Base-by-base conservation (phyloP, 2,113 vertebrate genomes). In the Syrrhaptes paradoxus region DNA sequence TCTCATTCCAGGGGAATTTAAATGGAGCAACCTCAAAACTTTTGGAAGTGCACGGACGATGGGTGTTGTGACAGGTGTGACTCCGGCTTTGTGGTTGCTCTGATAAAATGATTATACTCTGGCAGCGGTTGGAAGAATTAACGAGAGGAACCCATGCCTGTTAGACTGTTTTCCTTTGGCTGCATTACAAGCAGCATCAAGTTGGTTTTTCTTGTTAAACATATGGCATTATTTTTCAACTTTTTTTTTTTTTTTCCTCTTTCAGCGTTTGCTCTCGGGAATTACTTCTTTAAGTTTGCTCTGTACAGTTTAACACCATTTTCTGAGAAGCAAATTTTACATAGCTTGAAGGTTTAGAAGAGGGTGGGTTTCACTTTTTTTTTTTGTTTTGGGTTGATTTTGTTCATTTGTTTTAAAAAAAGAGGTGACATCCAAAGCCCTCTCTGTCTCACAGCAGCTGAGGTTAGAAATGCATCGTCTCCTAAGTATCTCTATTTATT, bases 1-100 rank as follows among this genome's bases (percentile, higher is more conserved):
- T 41, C 36, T 36, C 90, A 67, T 93, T 96, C 95, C 92, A 96
- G 85, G 88, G 91, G 52, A 91, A 93, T 96, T 93, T 71, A 48
- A 91, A 91, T 2, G 10, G 83, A 68, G 87, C 71, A 70, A 70
- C 94, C 93, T 78, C 89, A 63, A 41, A 41, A 10, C 71, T 73
- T 62, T 68, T 86, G 95, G 87, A 68, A 93, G 91, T n/a, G 17
- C 58, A 3, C 3, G 31, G 93, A 20, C 16, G 79, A 63, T 48
- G 46, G 91, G 54, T 97, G 96, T 97, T 97, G 95, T 96, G 93
- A 96, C 95, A 97, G 96, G 96, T 97, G 95, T 51, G 96, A 80
- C 90, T 91, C 55, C 63, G 28, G 89, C 91, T 71, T 73, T 22
- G 93, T 11, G 95, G 93, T n/a, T 1, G 26, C 74, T 43, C 88